Evolutionary conservation across 2,888 invertebrate species (phyloP).

Genomic region (Synergus umbraculus): DNA sequence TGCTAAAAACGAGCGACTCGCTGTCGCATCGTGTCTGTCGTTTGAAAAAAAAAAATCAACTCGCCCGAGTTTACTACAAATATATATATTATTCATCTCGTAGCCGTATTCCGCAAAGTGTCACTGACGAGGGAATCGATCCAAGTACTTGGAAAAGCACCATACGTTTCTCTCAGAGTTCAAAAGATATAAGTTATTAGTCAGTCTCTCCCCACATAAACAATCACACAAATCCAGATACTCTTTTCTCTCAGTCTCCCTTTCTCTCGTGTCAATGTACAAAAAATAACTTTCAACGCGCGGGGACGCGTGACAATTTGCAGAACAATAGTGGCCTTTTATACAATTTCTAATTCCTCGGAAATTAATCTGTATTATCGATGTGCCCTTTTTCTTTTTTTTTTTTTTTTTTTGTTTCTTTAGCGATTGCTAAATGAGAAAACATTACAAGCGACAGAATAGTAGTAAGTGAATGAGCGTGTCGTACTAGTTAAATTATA

Average conservation of each 20-base stretch:
- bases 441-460: slow-evolving; percentile 31
- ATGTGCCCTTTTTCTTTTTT: slow-evolving; percentile 31
- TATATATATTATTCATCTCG: slow-evolving; percentile 65
- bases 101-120: slow-evolving; percentile 69
- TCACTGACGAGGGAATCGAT: slow-evolving; percentile 59
- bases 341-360: slow-evolving; percentile 37
- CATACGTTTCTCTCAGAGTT: slow-evolving; percentile 57
- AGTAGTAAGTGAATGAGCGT: slow-evolving; percentile 33
- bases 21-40: slow-evolving; percentile 56
- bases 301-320: slow-evolving; percentile 66
- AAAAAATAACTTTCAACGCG: slow-evolving; percentile 64
- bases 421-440: slow-evolving; percentile 42
- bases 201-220: slow-evolving; percentile 19
- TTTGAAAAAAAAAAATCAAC: slow-evolving; percentile 68
- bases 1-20: slow-evolving; percentile 71
- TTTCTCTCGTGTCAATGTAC: slow-evolving; percentile 57
- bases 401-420: slow-evolving; percentile 44
- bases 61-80: slow-evolving; percentile 70
- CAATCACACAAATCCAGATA: slow-evolving; percentile 47
- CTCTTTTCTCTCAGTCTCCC: slow-evolving; percentile 48
- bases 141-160: slow-evolving; percentile 61
- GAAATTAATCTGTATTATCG: slow-evolving; percentile 37
- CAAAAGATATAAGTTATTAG: slow-evolving; percentile 43
- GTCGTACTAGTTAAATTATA: slow-evolving; percentile 28
- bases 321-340: slow-evolving; percentile 62